Evolutionary conservation across 1,140 invertebrate genomes (phyloP).

Genomic region (Aplysia californica): DNA sequence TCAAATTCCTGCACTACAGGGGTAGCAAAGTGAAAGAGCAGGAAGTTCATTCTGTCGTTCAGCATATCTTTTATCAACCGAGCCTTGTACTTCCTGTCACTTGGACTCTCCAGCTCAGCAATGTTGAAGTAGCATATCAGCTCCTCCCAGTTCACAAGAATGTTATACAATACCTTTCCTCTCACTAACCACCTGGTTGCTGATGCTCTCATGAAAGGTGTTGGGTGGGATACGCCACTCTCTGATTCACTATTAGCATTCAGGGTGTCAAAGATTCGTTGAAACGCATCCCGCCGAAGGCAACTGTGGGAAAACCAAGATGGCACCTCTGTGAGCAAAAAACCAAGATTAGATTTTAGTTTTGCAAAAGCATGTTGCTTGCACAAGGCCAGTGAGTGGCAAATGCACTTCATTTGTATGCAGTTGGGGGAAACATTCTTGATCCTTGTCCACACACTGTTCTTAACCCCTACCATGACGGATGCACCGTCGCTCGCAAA

Average conservation of each 20-base stretch:
- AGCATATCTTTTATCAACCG: background rate
- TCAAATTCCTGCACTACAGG: conserved; percentile 6
- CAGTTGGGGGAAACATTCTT: background rate
- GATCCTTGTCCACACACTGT: conserved; percentile 9
- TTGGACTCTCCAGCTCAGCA: background rate
- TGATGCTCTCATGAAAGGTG: background rate
- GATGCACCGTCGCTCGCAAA: conserved; percentile 4
- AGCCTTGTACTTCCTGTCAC: background rate
- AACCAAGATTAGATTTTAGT: background rate
- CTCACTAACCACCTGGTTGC: background rate
- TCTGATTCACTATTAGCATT: background rate
- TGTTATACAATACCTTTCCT: background rate
- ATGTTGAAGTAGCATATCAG: background rate
- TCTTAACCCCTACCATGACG: background rate
- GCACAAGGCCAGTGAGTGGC: background rate
- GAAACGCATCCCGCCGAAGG: background rate
- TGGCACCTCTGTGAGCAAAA: background rate
- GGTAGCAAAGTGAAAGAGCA: background rate
- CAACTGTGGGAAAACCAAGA: background rate
- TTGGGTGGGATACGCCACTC: background rate
- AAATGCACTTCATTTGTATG: background rate
- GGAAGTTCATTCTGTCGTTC: background rate
- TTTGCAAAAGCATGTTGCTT: conserved; percentile 2
- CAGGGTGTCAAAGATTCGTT: background rate
- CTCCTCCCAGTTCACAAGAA: background rate